Evolutionary conservation across 2,888 invertebrate species (phyloP), one percentile per base, ranked within the genome.

Genomic region (Drosophila robusta): DNA sequence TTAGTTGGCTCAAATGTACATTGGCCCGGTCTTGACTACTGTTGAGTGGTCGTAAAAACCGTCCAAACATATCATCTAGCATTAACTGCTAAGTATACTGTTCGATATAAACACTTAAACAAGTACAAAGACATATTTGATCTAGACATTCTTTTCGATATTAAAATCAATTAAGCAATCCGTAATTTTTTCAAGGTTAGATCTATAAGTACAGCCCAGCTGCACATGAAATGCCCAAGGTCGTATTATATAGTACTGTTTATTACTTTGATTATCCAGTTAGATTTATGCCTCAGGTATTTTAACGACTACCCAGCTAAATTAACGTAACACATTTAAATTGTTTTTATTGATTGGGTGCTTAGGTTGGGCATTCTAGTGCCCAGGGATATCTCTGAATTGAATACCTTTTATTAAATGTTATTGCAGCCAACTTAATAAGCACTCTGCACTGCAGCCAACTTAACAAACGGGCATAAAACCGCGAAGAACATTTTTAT

Each of bases 121-220:
- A 11, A 4, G 38, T 8, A 50, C 68, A 75, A 67, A 65, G 54
- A 66, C 57, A 70, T 45, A 61, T 78, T 69, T 41, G 50, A 62
- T 47, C 64, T 73, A 47, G 56, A 65, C 80, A 78, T 80, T 84
- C 73, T 66, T 70, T 62, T 55, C 54, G 57, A 68, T 68, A 61
- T 65, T 14, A 29, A 72, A 72, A 85, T 80, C 80, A 80, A 80
- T 82, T 76, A 70, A 78, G 29, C 63, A 69, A 74, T 79, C 57
- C 70, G 54, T 62, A 55, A 58, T 56, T 41, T 42, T 50, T 57
- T 77, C 83, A 82, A 86, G 86, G 82, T 75, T 47, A 9, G 18
- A 44, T 18, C 29, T 29, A 49, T 42, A 4, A 11, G 47, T 42
- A 34, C 56, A 41, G 47, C 32, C n/a, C 54, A 61, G 29, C 55